Conservation (phyloP, 2,113 vertebrate genomes). For the Hoplias malabaricus region DNA sequence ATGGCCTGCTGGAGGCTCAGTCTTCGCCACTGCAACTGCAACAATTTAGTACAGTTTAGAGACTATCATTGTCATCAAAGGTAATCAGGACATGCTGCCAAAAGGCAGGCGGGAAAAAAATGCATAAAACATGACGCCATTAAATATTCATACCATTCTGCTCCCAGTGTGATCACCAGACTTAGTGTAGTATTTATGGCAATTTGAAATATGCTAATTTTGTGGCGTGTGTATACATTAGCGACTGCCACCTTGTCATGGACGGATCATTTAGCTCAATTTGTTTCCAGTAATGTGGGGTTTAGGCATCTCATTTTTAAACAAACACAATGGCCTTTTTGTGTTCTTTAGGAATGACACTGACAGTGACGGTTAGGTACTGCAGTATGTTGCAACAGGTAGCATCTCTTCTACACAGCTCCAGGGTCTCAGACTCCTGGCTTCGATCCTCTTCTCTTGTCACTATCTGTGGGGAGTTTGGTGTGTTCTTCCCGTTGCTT, state of each 20-base stretch:
- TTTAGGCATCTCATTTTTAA: background rate
- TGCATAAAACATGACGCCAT: constrained; percentile 31
- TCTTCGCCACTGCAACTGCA: background rate
- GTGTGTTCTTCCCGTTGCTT: too few species aligned
- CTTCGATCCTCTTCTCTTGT: too few species aligned
- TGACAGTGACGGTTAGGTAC: too few species aligned
- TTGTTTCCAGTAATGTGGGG: background rate
- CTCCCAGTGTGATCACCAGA: constrained; percentile 12
- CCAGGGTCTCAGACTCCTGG: too few species aligned
- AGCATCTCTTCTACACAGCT: too few species aligned
- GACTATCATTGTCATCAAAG: constrained; percentile 42
- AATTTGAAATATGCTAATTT: constrained; percentile 23
- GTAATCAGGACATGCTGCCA: constrained; percentile 42
- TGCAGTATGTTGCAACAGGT: too few species aligned
- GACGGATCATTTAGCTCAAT: background rate
- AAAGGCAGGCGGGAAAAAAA: constrained; percentile 13
- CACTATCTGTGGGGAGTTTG: too few species aligned
- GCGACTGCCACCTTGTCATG: background rate
- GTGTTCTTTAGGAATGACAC: background rate
- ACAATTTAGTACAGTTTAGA: constrained; percentile 48
- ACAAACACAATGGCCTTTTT: background rate
- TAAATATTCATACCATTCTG: constrained; percentile 32
- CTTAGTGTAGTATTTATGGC: background rate
- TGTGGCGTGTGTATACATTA: background rate
- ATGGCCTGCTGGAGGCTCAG: background rate